A percentile compares a stretch with the other conserved stretches of the same genome.
Conservation (phyloP, 2,113 vertebrate genomes). For the Gallinago jamesoni region DNA sequence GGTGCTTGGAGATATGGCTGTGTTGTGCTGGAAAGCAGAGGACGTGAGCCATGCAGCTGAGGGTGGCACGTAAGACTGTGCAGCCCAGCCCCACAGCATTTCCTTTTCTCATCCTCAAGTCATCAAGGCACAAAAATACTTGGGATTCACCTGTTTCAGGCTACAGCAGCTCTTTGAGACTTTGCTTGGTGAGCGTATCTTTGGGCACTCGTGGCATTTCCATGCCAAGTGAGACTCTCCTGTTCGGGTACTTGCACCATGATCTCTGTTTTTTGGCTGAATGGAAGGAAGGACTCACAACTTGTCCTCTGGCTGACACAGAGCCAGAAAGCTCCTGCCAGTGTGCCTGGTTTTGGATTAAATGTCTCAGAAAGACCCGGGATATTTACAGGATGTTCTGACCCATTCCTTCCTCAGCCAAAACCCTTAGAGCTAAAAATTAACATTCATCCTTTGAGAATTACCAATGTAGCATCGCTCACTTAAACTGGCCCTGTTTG, state of each 20-base stretch:
- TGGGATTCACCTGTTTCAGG: not conserved
- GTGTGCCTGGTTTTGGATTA: not conserved
- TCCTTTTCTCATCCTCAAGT: not conserved
- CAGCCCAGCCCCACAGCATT: not conserved
- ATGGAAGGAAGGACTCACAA: not conserved
- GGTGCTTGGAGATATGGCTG: not conserved
- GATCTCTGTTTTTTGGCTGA: not conserved
- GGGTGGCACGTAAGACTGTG: not conserved
- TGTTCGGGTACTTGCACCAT: not conserved
- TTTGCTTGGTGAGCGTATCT: not conserved
- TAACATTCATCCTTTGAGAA: not conserved
- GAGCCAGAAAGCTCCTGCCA: not conserved
- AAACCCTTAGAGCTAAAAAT: not conserved
- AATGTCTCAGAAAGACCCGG: not conserved
- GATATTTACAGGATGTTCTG: not conserved
- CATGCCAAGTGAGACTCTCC: not conserved
- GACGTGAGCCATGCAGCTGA: rapidly evolving
- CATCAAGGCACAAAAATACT: not conserved
- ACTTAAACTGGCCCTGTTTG: not conserved
- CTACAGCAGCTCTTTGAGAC: not conserved
- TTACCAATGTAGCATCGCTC: not conserved
- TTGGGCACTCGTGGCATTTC: not conserved
- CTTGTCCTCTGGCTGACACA: not conserved
- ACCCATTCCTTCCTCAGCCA: not conserved
- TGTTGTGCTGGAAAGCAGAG: not conserved